Base-by-base conservation (phyloP, 1,140 invertebrate genomes). In the Araneus ventricosus region DNA sequence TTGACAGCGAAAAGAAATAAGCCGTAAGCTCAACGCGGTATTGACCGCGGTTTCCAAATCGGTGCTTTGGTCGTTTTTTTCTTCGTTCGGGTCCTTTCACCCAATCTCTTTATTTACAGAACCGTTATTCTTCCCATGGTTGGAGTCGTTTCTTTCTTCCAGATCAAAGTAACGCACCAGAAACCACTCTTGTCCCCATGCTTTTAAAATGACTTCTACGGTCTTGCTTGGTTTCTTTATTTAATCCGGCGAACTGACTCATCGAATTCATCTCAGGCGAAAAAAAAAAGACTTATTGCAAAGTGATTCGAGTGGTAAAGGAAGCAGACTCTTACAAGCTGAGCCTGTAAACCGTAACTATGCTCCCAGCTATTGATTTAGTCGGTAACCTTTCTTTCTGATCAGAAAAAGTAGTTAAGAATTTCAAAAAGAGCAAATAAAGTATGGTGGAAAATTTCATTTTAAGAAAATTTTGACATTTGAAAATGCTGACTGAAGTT, bases 21-120 rank as follows among this genome's bases (percentile, higher is more conserved):
- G 80, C 41, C 80, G 80, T 82, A 45, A 82, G 80, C 80, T 45
- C 41, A 52, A 52, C 80, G 30, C 34, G 34, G 30, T 82, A 82
- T 82, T 82, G 80, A 82, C 80, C 80, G 80, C 41, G 41, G 80
- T 82, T 82, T 82, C 80, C 80, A 82, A 82, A 82, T 82, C 80
- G 80, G 80, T 82, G 80, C 80, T 45, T 45, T 82, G 80, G 22
- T 39, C 39, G 22, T 82, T 82, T 82, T 82, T 82, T 82, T 24
- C 34, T 75, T 75, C 70, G 37, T 75, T 75, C 70, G 27, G 37
- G 22, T 82, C 80, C 80, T 52, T 75, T 75, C 30, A 75, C 70
- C 70, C 70, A 75, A 75, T 82, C 39, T 41, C 80, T 82, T 82
- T 82, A 82, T 82, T 82, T 82, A 82, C 80, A 45, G 80, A 82